A percentile compares a stretch with the other conserved stretches of the same genome.
Conservation (phyloP, 1,140 invertebrate species). For the Drosophila biarmipes region DNA sequence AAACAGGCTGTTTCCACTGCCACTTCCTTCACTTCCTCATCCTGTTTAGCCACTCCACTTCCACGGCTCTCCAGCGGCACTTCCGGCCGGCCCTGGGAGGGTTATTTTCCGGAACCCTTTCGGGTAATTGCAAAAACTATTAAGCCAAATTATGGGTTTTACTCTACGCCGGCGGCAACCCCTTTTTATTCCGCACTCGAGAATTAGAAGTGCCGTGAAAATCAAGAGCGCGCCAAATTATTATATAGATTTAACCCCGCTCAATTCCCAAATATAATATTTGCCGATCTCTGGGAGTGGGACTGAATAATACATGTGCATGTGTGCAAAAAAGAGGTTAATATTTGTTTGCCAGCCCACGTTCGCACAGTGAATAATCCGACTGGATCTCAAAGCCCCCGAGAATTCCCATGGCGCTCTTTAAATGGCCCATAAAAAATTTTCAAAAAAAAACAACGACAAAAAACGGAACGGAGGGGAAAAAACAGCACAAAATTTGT, state of each 20-base stretch:
- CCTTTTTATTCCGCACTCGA: conserved; percentile 53
- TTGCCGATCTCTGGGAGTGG: conserved; percentile 39
- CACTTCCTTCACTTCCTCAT: conserved; percentile 39
- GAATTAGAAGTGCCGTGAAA: conserved; percentile 74
- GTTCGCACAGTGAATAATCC: conserved; percentile 38
- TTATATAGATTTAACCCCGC: conserved; percentile 70
- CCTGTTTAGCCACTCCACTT: conserved; percentile 33
- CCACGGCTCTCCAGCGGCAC: conserved; percentile 39
- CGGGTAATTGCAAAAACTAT: conserved; percentile 81
- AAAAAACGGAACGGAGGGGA: neutral
- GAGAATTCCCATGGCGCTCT: conserved; percentile 69
- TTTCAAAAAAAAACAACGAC: conserved; percentile 22
- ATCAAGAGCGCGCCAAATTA: conserved; percentile 80
- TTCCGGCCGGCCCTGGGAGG: conserved; percentile 14
- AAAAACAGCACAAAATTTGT: conserved; percentile 47
- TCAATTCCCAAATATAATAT: conserved; percentile 68
- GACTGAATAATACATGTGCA: conserved; percentile 32
- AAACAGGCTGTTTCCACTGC: conserved; percentile 58
- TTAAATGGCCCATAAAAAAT: conserved; percentile 65
- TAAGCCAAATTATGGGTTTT: conserved; percentile 83
- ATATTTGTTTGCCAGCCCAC: conserved; percentile 63
- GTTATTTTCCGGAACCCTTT: conserved; percentile 52
- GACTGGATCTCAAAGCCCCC: neutral
- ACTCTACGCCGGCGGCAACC: conserved; percentile 62
- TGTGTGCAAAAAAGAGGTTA: conserved; percentile 59